These are phyloP conservation scores for Aulostomus chinensis DNA, from an alignment of 2,797 vertebrate genomes.

Conservation along the genomic window DNA sequence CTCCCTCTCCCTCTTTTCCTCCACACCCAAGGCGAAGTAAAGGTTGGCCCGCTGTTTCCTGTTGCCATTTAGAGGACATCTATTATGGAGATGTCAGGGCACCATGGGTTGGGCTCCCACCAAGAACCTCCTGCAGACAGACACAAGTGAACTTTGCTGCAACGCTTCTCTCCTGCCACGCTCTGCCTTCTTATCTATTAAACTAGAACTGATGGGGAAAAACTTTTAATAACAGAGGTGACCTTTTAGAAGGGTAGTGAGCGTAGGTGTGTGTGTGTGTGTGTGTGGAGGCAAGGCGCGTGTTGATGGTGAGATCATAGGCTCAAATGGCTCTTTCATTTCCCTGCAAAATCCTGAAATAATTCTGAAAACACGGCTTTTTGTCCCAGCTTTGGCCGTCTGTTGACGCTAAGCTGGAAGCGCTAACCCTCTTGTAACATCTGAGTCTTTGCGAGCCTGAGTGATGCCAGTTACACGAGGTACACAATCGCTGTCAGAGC, in stretches of 20 bases:
- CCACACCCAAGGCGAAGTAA: conserved; percentile 20
- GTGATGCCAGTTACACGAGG: no score
- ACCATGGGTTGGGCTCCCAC: conserved; percentile 25
- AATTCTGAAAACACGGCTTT: no score
- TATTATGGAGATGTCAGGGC: conserved; percentile 55
- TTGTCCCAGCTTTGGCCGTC: no score
- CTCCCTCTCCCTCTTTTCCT: neutral
- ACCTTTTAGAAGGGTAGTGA: conserved; percentile 40
- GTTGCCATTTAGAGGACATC: conserved; percentile 60
- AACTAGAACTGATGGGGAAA: conserved; percentile 36
- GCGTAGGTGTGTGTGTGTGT: neutral
- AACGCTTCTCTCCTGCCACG: conserved; percentile 9
- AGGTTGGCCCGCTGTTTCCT: conserved; percentile 44
- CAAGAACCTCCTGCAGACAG: conserved; percentile 36
- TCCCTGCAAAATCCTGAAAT: no score
- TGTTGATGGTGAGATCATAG: no score
- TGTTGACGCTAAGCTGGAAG: no score
- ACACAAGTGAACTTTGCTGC: conserved; percentile 47
- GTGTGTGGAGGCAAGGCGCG: no score
- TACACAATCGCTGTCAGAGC: no score
- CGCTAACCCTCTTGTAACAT: no score
- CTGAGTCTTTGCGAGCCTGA: no score
- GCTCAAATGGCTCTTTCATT: no score
- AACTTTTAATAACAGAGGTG: conserved; percentile 53
- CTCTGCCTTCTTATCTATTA: conserved; percentile 26